phyloP scores from a whole-genome alignment of 2,113 vertebrate species.

The Macheiramphus alcinus region DNA sequence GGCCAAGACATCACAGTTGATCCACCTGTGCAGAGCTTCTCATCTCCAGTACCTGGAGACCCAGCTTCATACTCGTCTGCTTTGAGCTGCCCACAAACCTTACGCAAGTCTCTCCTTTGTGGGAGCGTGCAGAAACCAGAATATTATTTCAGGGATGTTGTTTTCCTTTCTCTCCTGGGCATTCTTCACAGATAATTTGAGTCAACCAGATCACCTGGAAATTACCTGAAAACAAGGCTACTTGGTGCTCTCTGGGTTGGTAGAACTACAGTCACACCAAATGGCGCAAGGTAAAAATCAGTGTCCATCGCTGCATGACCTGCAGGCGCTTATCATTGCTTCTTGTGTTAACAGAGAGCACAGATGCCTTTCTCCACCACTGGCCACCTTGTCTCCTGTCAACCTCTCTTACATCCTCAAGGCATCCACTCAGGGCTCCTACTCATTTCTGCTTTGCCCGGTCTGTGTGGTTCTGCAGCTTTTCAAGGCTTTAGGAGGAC shows the following conservation, averaged over 20 bases:
- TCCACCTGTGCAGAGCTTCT: neutral
- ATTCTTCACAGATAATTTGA: neutral
- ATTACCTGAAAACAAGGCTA: neutral
- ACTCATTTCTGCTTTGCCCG: neutral
- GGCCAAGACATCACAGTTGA: neutral
- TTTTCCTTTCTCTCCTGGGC: neutral
- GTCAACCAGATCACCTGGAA: neutral
- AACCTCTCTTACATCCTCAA: neutral
- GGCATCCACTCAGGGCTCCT: neutral
- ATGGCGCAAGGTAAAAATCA: neutral
- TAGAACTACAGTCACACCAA: neutral
- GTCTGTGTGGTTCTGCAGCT: neutral
- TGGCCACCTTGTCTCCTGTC: neutral
- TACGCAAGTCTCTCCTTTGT: fast-evolving
- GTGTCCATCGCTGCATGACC: neutral
- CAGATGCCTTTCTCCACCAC: neutral
- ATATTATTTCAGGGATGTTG: neutral
- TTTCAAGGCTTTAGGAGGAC: neutral
- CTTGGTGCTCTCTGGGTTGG: neutral
- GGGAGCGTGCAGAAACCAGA: neutral
- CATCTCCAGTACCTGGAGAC: neutral
- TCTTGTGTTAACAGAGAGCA: neutral
- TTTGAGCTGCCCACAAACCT: neutral
- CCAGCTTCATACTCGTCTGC: neutral
- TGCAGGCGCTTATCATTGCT: fast-evolving